Conservation (phyloP, 2,797 vertebrate genomes). For the Amniataba percoides region DNA sequence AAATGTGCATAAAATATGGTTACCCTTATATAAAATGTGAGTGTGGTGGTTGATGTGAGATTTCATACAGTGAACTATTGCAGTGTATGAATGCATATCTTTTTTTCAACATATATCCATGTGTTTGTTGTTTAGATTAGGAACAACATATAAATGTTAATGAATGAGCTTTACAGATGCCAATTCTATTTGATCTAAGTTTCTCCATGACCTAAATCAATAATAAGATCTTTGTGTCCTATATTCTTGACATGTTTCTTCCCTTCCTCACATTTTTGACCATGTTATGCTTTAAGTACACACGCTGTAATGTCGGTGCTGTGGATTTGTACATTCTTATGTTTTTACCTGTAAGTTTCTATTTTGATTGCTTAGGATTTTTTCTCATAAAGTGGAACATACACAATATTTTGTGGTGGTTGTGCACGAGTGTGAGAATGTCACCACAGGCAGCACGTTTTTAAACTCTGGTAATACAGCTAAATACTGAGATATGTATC, state of each 20-base stretch:
- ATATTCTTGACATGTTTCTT: neutral
- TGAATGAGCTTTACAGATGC: too few relatives aligned
- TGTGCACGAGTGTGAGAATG: too few relatives aligned
- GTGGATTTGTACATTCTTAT: neutral
- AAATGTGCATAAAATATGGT: neutral
- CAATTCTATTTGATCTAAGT: neutral
- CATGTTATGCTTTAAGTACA: neutral
- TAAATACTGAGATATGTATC: too few relatives aligned
- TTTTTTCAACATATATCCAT: neutral
- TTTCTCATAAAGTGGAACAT: neutral
- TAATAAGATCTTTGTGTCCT: neutral
- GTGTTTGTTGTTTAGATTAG: too few relatives aligned
- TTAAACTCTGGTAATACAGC: too few relatives aligned
- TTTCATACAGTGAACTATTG: too few relatives aligned
- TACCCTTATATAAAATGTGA: neutral
- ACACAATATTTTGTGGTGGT: neutral
- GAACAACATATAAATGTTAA: too few relatives aligned
- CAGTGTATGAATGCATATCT: neutral
- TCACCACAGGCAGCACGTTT: too few relatives aligned
- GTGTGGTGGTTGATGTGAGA: neutral
- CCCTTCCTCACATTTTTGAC: neutral
- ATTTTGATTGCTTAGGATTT: neutral
- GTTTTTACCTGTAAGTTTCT: neutral
- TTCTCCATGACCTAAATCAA: too few relatives aligned
- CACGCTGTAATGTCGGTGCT: neutral